These are phyloP conservation scores for Trochalopteron elliotii DNA, from an alignment of 2,113 vertebrate species.

Conservation along the genomic window DNA sequence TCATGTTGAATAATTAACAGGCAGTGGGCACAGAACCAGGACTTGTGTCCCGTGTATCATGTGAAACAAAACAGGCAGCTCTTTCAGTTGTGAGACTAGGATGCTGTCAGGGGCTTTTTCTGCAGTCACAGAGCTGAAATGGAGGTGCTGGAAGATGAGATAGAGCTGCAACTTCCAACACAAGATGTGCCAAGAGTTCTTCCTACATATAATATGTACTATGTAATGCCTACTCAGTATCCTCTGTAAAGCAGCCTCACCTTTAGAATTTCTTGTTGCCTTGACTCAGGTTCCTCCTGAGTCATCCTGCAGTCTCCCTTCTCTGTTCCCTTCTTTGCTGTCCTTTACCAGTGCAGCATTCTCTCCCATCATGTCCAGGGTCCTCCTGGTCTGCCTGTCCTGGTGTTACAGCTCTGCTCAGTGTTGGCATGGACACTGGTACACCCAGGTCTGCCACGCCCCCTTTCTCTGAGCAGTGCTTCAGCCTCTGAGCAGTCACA, in stretches of 20 bases:
- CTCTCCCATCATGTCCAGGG: neutral
- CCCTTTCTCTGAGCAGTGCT: neutral
- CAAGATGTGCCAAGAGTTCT: neutral
- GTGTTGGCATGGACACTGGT: accelerated
- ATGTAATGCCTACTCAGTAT: neutral
- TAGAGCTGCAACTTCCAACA: neutral
- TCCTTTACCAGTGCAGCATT: neutral
- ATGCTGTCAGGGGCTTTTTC: neutral
- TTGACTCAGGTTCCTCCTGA: neutral
- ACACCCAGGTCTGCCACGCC: accelerated
- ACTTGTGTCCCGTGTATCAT: neutral
- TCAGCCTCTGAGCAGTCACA: neutral
- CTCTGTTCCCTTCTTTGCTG: neutral
- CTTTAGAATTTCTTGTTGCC: neutral
- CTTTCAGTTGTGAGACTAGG: neutral
- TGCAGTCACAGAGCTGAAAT: neutral
- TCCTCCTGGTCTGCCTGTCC: neutral
- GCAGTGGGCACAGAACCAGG: neutral
- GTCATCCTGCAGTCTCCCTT: neutral
- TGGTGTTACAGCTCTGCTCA: accelerated
- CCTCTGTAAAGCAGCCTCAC: neutral
- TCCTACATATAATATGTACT: neutral
- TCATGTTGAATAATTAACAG: slow-evolving; percentile 31
- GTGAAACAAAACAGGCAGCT: slow-evolving; percentile 17
- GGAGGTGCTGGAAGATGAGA: neutral